Conservation (phyloP, 2,113 vertebrate genomes). For the Cyanoderma ruficeps region DNA sequence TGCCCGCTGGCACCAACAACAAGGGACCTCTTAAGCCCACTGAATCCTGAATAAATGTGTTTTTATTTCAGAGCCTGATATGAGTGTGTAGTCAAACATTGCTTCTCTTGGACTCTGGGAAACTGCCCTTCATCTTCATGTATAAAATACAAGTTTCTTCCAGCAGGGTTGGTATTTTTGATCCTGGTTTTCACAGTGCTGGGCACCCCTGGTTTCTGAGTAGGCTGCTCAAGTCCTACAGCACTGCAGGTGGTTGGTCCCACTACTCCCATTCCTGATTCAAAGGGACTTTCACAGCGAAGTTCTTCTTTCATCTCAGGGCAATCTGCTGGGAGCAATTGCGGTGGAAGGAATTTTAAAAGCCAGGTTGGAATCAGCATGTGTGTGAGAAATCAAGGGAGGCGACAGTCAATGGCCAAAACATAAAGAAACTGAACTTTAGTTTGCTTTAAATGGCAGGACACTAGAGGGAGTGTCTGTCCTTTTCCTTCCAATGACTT, state of each 20-base stretch:
- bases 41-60: background rate
- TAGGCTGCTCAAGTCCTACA: background rate
- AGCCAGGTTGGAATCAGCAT: background rate
- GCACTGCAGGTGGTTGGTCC: background rate
- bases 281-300: background rate
- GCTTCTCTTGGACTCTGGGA: background rate
- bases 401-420: background rate
- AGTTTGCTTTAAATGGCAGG: background rate
- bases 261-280: background rate
- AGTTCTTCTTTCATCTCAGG: background rate
- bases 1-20: background rate
- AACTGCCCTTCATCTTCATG: background rate
- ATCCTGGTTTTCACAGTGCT: background rate
- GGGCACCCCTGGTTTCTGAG: background rate
- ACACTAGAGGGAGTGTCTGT: conserved; percentile 51
- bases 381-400: background rate
- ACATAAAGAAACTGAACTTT: background rate
- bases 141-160: background rate
- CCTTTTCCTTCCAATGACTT: background rate
- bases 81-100: background rate
- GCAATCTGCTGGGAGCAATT: background rate
- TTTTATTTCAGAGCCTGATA: background rate
- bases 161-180: background rate
- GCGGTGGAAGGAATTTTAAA: background rate
- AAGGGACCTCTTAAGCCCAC: background rate